These are phyloP conservation scores for Steatocranus sp. DNA, from an alignment of 2,797 vertebrate genomes.

Conservation along the genomic window DNA sequence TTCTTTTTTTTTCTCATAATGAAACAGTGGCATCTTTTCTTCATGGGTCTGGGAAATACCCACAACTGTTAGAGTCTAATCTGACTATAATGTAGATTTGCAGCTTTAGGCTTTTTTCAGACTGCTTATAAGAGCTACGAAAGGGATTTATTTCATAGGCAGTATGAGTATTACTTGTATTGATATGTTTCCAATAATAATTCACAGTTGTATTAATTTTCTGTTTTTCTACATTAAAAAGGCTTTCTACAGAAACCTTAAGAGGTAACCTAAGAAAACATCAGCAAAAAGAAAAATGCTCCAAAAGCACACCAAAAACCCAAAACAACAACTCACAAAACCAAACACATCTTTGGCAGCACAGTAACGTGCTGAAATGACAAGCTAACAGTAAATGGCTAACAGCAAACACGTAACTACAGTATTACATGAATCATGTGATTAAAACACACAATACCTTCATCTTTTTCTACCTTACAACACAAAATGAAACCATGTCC, in stretches of 20 bases:
- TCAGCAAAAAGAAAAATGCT: not conserved
- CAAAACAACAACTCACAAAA: not conserved
- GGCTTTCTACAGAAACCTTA: not conserved
- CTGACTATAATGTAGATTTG: not conserved
- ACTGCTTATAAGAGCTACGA: not conserved
- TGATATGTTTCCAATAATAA: not conserved
- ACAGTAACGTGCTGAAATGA: not conserved
- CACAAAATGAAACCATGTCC: not conserved
- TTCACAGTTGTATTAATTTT: not conserved
- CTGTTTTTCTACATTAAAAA: fast-evolving
- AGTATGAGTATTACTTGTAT: not conserved
- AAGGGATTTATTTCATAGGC: not conserved
- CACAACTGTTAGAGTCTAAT: not conserved
- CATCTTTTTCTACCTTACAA: not conserved
- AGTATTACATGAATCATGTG: not conserved
- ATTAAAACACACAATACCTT: not conserved
- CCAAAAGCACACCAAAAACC: not conserved
- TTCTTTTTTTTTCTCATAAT: not conserved
- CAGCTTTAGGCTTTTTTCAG: not conserved
- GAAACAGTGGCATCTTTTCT: not conserved
- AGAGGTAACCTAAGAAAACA: not conserved
- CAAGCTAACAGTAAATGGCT: not conserved
- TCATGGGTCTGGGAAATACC: not conserved
- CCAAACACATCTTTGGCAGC: not conserved
- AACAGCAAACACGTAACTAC: not conserved